Evolutionary conservation across 1,140 invertebrate genomes (phyloP).

Genomic region (Cotesia chilonis): DNA sequence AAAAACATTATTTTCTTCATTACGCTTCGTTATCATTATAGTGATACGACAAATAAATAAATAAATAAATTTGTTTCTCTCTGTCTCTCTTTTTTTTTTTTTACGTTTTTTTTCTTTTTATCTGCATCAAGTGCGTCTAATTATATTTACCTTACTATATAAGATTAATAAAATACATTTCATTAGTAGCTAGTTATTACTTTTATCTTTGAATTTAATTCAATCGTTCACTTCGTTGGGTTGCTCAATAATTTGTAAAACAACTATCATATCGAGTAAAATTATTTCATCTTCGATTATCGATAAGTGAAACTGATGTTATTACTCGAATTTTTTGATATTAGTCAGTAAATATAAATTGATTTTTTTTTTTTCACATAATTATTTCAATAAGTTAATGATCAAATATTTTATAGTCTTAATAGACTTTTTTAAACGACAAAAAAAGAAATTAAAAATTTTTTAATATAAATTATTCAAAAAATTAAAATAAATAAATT

Average conservation of each 20-base stretch:
- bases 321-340: background rate
- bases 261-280: constrained; percentile 47
- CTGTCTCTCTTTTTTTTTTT: constrained; percentile 42
- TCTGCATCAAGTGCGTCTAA: constrained; percentile 11
- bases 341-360: background rate
- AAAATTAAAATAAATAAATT: background rate
- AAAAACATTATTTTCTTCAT: constrained; percentile 38
- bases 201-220: constrained; percentile 39
- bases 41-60: constrained; percentile 62
- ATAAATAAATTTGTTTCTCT: constrained; percentile 63
- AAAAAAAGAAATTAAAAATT: too few relatives aligned
- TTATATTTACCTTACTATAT: constrained; percentile 44
- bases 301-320: constrained; percentile 41
- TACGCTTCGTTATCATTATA: constrained; percentile 46
- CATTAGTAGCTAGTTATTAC: constrained; percentile 39
- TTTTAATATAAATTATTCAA: background rate
- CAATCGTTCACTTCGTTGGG: constrained; percentile 37
- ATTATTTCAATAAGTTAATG: background rate
- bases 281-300: constrained; percentile 43
- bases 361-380: too few relatives aligned
- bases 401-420: background rate
- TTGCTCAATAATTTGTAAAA: background rate
- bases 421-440: background rate
- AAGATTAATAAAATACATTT: constrained; percentile 59
- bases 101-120: constrained; percentile 37